A percentile compares a stretch with the other conserved stretches of the same genome.
phyloP scores from a whole-genome alignment of 2,113 vertebrate species.

The Sarotherodon lohbergeri region DNA sequence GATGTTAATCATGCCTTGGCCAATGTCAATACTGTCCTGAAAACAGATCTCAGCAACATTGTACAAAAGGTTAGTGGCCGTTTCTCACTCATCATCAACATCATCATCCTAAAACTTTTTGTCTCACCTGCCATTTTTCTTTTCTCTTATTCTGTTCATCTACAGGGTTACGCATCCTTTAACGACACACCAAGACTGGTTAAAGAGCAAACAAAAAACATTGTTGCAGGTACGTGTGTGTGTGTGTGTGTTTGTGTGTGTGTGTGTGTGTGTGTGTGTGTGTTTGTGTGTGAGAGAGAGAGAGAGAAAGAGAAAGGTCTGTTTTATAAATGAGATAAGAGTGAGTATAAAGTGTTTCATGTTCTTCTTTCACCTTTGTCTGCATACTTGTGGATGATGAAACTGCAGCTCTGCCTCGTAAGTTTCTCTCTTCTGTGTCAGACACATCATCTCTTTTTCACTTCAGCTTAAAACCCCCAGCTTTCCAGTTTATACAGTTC shows the following conservation, averaged over 20 bases:
- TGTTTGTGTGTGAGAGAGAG: background rate
- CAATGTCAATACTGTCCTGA: conserved; percentile 78
- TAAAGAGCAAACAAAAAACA: conserved; percentile 78
- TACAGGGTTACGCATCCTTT: conserved; percentile 85
- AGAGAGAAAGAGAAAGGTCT: background rate
- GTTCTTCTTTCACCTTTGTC: background rate
- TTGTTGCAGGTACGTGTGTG: conserved; percentile 75
- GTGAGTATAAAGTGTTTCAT: background rate
- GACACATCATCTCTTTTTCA: background rate
- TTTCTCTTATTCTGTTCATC: background rate
- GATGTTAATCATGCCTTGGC: conserved; percentile 71
- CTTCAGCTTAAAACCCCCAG: background rate
- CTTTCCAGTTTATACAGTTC: background rate
- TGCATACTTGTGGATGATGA: background rate
- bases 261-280: background rate
- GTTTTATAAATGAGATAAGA: background rate
- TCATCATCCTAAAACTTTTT: background rate
- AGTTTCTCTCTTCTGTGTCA: conserved; percentile 27
- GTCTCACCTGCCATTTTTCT: background rate
- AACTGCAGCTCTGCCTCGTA: conserved; percentile 71
- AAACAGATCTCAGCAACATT: conserved; percentile 81
- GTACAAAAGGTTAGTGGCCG: conserved; percentile 78
- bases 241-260: background rate
- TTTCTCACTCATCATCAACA: background rate
- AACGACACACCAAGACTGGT: conserved; percentile 83